These are phyloP conservation scores for Conger conger DNA, from an alignment of 2,113 vertebrate genomes.

Conservation along the genomic window DNA sequence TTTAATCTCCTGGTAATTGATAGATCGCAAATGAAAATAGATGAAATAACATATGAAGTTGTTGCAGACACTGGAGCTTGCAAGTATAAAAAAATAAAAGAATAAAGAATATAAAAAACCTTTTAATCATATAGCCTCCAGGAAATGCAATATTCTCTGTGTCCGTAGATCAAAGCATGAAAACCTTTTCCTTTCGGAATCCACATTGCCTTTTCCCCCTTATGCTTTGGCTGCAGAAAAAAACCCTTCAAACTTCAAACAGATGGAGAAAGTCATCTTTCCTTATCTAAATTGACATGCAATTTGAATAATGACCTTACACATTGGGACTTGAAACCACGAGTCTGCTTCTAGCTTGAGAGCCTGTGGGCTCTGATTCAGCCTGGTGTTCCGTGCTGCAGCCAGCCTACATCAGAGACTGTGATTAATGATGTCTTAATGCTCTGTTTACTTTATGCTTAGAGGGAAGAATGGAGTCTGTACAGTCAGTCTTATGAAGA, in stretches of 20 bases:
- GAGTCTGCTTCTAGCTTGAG: slow-evolving; percentile 49
- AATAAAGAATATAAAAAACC: not conserved
- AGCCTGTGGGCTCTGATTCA: not conserved
- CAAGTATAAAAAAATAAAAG: not conserved
- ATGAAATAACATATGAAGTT: not conserved
- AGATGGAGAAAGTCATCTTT: slow-evolving; percentile 75
- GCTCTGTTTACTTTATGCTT: slow-evolving; percentile 69
- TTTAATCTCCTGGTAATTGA: not conserved
- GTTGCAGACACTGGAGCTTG: not conserved
- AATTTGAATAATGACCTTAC: slow-evolving; percentile 78
- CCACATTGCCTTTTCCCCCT: slow-evolving; percentile 20
- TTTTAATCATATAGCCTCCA: not conserved
- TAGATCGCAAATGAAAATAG: not conserved
- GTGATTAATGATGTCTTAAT: slow-evolving; percentile 72
- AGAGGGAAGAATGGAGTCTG: slow-evolving; percentile 59
- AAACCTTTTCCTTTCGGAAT: not conserved
- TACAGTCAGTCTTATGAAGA: slow-evolving; percentile 47
- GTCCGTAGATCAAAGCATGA: slow-evolving; percentile 40
- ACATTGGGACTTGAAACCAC: slow-evolving; percentile 69
- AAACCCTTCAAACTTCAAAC: slow-evolving; percentile 74
- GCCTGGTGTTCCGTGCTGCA: slow-evolving; percentile 35
- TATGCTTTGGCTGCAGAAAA: slow-evolving; percentile 53
- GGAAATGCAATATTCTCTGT: not conserved
- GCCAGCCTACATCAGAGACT: slow-evolving; percentile 51
- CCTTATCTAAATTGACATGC: slow-evolving; percentile 77